Evolutionary conservation across 2,888 invertebrate species (phyloP), one percentile per base, ranked within the genome.

Genomic region (Dryobotodes eremita): DNA sequence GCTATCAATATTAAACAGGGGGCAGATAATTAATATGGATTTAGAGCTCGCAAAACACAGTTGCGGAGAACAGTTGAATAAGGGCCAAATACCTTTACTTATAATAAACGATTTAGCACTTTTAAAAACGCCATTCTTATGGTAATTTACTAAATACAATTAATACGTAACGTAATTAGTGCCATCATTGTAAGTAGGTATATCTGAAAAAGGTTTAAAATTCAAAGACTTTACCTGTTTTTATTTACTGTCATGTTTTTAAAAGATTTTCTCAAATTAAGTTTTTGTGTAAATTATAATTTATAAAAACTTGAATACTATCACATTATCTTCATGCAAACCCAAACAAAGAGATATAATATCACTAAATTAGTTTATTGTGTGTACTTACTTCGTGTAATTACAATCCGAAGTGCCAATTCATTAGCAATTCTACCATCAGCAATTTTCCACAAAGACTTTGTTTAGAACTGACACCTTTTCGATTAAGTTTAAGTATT

Each of bases 1-100:
- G 46, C 65, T 79, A 80, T 80, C 26, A 84, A 81, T 81, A 81
- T 84, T 79, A 31, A 81, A 55, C 15, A 81, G 26, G 57, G 15
- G 36, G 48, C 62, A 11, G 57, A 3, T 8, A 10, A 79, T 80
- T 59, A 70, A 70, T 66, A 84, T 80, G 79, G 50, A 84, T 84
- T 11, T 84, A 55, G 65, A 84, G 48, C 64, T 69, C 53, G 26
- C 46, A 79, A 84, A 84, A 70, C 71, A 36, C 17, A 78, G 50
- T 36, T 53, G 42, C 7, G 13, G 50, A n/a, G 20, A 65, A 57
- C 42, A 46, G 48, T 59, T 36, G 31, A 42, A 62, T 26, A 36
- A 46, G 31, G 6, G 1, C 17, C 20, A 20, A 11, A 64, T 79
- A 46, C n/a, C 36, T 59, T 79, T 6, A 2, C 23, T 65, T 53